These are phyloP conservation scores for Trididemnum clinides DNA, from an alignment of 23 tunicate species.

Conservation along the genomic window DNA sequence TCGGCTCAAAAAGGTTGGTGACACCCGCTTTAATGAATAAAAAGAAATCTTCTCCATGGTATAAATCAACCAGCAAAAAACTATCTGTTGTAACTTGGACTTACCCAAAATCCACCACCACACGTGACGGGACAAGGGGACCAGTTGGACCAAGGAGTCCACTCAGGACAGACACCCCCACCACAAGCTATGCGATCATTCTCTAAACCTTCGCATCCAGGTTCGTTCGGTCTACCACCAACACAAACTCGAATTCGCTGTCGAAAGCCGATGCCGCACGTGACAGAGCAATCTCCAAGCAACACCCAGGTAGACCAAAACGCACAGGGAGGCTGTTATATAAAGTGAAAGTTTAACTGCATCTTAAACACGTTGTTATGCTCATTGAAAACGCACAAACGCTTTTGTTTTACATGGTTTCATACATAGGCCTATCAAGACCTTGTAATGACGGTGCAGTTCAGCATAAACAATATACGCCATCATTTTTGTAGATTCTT, in stretches of 20 bases:
- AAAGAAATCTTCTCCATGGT: too few relatives aligned
- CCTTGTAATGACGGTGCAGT: too few relatives aligned
- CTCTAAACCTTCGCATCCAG: slow-evolving; percentile 64
- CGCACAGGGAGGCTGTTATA: slow-evolving; percentile 46
- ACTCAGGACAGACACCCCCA: slow-evolving; percentile 49
- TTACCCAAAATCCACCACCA: slow-evolving; percentile 73
- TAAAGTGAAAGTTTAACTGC: too few relatives aligned
- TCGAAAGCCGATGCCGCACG: slow-evolving; percentile 38
- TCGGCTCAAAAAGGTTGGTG: too few relatives aligned
- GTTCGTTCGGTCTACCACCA: slow-evolving; percentile 50
- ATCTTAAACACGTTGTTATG: too few relatives aligned
- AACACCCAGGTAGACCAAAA: slow-evolving; percentile 67
- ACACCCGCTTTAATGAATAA: too few relatives aligned
- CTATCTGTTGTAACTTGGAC: not conserved
- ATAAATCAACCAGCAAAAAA: too few relatives aligned
- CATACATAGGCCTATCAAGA: too few relatives aligned
- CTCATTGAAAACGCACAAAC: too few relatives aligned
- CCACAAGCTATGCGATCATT: slow-evolving; percentile 31
- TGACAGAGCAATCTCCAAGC: slow-evolving; percentile 44
- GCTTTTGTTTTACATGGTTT: too few relatives aligned
- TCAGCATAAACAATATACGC: too few relatives aligned
- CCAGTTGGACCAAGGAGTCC: slow-evolving; percentile 71
- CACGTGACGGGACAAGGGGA: slow-evolving; percentile 50
- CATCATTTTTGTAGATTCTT: too few relatives aligned
- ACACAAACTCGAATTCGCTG: slow-evolving; percentile 59